Percentiles rank a stretch among this genome's conserved stretches.
phyloP scores from a whole-genome alignment of 2,888 invertebrate genomes.

The Congeria kusceri region DNA sequence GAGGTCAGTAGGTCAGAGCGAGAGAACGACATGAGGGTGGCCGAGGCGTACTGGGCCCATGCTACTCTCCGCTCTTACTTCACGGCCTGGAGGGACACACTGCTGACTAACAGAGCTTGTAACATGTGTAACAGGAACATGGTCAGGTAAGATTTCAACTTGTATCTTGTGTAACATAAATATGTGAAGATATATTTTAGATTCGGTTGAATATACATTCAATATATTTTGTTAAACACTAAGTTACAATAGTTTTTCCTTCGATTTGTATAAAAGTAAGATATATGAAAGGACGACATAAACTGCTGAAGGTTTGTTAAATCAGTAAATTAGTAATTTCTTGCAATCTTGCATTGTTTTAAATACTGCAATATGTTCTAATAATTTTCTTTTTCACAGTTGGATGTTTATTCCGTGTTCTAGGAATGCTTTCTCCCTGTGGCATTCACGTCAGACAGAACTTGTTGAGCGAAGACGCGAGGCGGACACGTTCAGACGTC shows the following conservation, averaged over 20 bases:
- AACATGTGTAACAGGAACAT: constrained; percentile 61
- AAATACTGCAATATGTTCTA: too few species aligned
- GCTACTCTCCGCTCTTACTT: constrained; percentile 64
- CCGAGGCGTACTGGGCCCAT: constrained; percentile 68
- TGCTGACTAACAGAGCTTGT: constrained; percentile 65
- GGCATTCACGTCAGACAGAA: constrained; percentile 65
- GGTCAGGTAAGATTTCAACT: constrained; percentile 57
- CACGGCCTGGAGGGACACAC: constrained; percentile 69
- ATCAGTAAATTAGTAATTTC: too few species aligned
- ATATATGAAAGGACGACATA: too few species aligned
- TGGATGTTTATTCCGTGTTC: constrained; percentile 3
- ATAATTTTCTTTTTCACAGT: background rate
- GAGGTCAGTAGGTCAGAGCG: constrained; percentile 67
- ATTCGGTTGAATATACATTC: too few species aligned
- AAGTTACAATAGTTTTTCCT: too few species aligned
- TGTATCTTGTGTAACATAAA: too few species aligned
- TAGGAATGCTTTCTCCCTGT: constrained; percentile 71
- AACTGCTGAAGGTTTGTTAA: too few species aligned
- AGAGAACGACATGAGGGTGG: constrained; percentile 64
- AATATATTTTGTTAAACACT: too few species aligned
- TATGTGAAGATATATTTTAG: too few species aligned
- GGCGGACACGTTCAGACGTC: constrained; percentile 62
- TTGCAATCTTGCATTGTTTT: too few species aligned
- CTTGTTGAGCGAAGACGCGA: constrained; percentile 62
- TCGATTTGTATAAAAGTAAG: too few species aligned